phyloP scores from a whole-genome alignment of 2,113 vertebrate genomes.

The Ancistrus triradiatus region DNA sequence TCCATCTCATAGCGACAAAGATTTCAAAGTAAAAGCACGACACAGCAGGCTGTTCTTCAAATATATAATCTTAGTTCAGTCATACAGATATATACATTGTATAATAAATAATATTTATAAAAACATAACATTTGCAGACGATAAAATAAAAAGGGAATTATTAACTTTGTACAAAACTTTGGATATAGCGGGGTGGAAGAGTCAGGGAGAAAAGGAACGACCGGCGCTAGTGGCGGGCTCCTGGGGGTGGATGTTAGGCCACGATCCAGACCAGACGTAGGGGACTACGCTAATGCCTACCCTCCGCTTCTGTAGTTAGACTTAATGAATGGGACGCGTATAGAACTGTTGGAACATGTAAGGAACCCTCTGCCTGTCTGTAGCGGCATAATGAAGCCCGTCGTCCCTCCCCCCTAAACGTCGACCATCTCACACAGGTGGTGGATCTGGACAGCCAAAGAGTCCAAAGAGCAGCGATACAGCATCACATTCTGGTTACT shows the following conservation, averaged over 20 bases:
- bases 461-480: conserved; percentile 26
- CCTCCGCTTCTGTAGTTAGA: conserved; percentile 52
- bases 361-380: conserved; percentile 51
- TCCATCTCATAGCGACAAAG: no score
- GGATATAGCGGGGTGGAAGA: conserved; percentile 82
- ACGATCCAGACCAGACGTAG: conserved; percentile 52
- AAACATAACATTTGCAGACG: conserved; percentile 98
- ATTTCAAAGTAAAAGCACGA: conserved; percentile 53
- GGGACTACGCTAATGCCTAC: conserved; percentile 47
- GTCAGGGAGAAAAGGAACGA: conserved; percentile 46
- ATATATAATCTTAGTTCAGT: conserved; percentile 99
- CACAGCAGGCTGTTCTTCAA: conserved; percentile 85
- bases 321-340: conserved; percentile 59
- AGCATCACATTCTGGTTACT: no score
- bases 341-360: conserved; percentile 60
- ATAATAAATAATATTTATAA: conserved; percentile 99
- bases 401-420: conserved; percentile 17
- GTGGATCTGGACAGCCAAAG: conserved; percentile 12
- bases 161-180: conserved; percentile 98
- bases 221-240: conserved; percentile 31
- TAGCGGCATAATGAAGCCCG: conserved; percentile 37
- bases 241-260: conserved; percentile 48
- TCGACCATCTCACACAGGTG: conserved; percentile 11
- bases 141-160: conserved; percentile 96
- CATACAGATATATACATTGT: conserved; percentile 99